A percentile compares a stretch with the other conserved stretches of the same genome.
Conservation (phyloP, 2,797 vertebrate species). For the Rhynchonycteris naso region DNA sequence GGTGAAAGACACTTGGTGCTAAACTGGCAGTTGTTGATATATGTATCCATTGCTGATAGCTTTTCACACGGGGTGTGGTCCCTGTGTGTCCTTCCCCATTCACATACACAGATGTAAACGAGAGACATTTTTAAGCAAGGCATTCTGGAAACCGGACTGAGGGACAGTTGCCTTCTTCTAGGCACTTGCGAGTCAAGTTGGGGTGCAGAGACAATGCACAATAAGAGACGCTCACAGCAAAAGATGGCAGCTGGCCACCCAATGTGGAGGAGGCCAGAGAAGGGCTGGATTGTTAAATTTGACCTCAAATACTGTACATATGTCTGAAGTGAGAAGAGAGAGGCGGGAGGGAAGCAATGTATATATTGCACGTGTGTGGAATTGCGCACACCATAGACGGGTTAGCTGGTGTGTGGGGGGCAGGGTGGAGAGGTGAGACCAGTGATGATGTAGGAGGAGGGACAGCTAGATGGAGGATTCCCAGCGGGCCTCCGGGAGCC, state of each 20-base stretch:
- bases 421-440: neutral
- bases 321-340: neutral
- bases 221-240: neutral
- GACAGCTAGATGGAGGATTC: constrained; percentile 41
- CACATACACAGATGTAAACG: neutral
- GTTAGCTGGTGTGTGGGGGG: neutral
- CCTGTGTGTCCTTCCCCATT: neutral
- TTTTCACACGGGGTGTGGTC: neutral
- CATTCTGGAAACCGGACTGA: neutral
- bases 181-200: neutral
- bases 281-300: neutral
- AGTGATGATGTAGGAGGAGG: neutral
- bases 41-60: neutral
- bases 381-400: neutral
- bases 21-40: neutral
- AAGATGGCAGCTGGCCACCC: neutral
- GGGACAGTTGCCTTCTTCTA: neutral
- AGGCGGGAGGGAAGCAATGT: neutral
- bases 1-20: constrained; percentile 43
- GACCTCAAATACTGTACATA: neutral
- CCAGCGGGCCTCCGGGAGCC: neutral
- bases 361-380: rapidly evolving
- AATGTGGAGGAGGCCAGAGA: neutral
- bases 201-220: neutral
- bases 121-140: neutral